Evolutionary conservation across 1,140 invertebrate species (phyloP).

Genomic region (Neodiprion fabricii): DNA sequence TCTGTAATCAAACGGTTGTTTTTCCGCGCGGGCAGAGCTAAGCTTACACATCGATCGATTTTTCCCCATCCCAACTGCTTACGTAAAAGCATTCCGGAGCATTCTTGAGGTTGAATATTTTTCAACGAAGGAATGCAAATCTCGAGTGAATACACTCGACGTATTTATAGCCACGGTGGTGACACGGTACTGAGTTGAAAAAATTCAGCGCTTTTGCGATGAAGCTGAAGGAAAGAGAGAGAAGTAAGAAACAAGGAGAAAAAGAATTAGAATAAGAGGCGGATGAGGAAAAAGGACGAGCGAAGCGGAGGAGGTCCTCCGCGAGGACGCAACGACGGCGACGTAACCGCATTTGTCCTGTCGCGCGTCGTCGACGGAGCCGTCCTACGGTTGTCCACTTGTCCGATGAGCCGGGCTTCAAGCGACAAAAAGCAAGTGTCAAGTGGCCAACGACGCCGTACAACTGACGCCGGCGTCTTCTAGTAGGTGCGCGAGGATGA

Average conservation of each 20-base stretch:
- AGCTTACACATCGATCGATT: too few relatives aligned
- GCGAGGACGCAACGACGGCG: neutral
- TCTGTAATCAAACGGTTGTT: too few relatives aligned
- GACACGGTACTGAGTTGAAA: conserved; percentile 1
- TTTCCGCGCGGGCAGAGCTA: too few relatives aligned
- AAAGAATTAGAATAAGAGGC: conserved; percentile 4
- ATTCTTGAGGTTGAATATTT: too few relatives aligned
- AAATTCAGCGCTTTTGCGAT: neutral
- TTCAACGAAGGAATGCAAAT: neutral
- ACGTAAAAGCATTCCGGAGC: too few relatives aligned
- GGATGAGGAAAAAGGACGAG: conserved; percentile 20
- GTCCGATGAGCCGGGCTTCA: neutral
- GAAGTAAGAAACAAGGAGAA: neutral
- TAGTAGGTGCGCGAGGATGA: too few relatives aligned
- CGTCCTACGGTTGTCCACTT: neutral
- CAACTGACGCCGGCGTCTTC: neutral
- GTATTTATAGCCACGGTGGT: conserved; percentile 13
- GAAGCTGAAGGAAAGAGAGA: neutral
- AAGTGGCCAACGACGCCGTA: neutral
- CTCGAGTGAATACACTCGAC: neutral
- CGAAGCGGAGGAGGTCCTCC: conserved; percentile 29
- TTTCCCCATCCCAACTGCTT: too few relatives aligned
- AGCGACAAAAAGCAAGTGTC: neutral
- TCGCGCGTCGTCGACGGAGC: neutral
- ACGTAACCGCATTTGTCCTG: neutral